Conservation (phyloP, 2,888 invertebrate species). For the Campoletis raptor region DNA sequence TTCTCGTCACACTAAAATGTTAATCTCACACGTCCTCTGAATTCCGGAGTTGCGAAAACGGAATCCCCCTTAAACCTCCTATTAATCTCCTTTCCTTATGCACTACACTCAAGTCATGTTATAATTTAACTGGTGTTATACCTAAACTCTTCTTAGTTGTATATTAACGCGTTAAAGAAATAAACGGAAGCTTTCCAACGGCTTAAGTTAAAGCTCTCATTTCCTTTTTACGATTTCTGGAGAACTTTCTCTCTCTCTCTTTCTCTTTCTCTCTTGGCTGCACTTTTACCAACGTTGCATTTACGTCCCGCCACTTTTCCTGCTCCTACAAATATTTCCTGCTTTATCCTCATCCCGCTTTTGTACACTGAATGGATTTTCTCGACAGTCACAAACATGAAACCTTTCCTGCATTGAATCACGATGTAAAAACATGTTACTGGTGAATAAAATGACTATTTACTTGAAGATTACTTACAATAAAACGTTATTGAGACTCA, state of each 20-base stretch:
- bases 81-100: conserved; percentile 34
- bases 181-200: conserved; percentile 18
- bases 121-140: conserved; percentile 9
- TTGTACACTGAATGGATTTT: neutral
- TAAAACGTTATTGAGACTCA: neutral
- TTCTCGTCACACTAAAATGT: conserved; percentile 26
- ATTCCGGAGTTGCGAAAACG: conserved; percentile 17
- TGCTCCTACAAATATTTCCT: neutral
- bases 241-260: neutral
- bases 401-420: neutral
- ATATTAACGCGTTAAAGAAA: neutral
- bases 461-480: neutral
- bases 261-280: neutral
- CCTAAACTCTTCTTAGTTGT: neutral
- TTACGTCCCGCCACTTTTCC: neutral
- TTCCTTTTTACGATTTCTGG: conserved; percentile 9
- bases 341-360: neutral
- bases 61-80: conserved; percentile 45
- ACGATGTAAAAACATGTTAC: neutral
- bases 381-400: neutral
- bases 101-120: conserved; percentile 6
- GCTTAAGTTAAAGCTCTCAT: neutral
- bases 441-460: neutral
- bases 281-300: neutral
- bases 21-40: conserved; percentile 20